Conservation (phyloP, 2,797 vertebrate species). For the Somateria mollissima region DNA sequence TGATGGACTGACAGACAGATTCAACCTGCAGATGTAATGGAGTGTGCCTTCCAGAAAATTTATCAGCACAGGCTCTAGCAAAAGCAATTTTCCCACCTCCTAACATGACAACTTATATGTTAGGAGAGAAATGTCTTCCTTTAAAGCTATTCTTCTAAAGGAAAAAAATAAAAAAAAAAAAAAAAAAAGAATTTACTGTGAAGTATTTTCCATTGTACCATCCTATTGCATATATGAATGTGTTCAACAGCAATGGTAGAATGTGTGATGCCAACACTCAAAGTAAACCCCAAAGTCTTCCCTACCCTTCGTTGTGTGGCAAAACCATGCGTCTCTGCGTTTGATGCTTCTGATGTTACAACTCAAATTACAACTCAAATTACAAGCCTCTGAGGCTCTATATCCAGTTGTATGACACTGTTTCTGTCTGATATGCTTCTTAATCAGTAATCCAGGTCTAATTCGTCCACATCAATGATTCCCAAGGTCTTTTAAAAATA, state of each 20-base stretch:
- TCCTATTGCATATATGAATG: not conserved
- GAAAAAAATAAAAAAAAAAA: not conserved
- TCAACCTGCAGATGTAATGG: not conserved
- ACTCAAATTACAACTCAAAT: not conserved
- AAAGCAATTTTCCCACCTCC: not conserved
- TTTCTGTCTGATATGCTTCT: not conserved
- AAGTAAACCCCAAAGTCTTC: not conserved
- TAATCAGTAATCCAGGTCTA: not conserved
- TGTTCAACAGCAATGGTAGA: not conserved
- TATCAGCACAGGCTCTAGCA: not conserved
- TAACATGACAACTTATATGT: not conserved
- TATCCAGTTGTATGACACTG: not conserved
- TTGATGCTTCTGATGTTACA: not conserved
- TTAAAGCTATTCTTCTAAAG: not conserved
- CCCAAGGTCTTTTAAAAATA: not conserved
- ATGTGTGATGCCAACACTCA: not conserved
- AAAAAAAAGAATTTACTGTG: no score
- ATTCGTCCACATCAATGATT: not conserved
- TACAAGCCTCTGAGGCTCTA: not conserved
- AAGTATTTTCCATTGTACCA: not conserved
- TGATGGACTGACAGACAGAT: not conserved
- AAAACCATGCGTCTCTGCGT: not conserved
- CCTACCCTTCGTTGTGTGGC: rapidly evolving
- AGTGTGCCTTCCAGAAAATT: not conserved
- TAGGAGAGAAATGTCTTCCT: not conserved